Evolutionary conservation across 1,140 invertebrate species (phyloP).

Genomic region (Anastatus disparis): DNA sequence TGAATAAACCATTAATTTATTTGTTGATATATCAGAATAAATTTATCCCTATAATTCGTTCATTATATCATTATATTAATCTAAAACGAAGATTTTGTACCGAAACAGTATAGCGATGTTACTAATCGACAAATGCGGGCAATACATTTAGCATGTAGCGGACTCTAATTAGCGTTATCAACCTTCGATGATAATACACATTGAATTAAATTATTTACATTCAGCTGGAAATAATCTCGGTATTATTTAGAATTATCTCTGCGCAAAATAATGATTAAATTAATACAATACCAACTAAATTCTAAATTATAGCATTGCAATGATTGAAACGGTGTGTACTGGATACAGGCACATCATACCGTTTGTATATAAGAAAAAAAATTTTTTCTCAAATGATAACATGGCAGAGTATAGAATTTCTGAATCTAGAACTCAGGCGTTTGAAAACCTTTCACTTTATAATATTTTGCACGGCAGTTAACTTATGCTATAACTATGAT

Average conservation of each 20-base stretch:
- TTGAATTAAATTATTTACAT: conserved; percentile 2
- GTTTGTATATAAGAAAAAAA: too few relatives aligned
- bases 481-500: not conserved
- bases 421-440: not conserved
- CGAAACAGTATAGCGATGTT: not conserved
- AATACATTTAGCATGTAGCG: not conserved
- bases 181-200: not conserved
- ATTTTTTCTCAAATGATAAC: not conserved
- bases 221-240: not conserved
- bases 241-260: not conserved
- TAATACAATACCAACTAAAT: not conserved
- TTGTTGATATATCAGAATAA: too few relatives aligned
- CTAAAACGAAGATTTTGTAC: not conserved
- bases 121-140: not conserved
- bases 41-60: not conserved
- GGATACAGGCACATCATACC: too few relatives aligned
- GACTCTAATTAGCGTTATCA: conserved; percentile 22
- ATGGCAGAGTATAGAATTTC: not conserved
- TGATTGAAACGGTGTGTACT: too few relatives aligned
- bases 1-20: too few relatives aligned
- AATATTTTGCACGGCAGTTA: not conserved
- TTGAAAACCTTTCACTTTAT: conserved; percentile 5
- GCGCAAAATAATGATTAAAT: not conserved
- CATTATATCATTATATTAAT: not conserved
- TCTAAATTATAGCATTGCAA: not conserved